phyloP scores from a whole-genome alignment of 2,888 invertebrate species.

The Apodemia zela region DNA sequence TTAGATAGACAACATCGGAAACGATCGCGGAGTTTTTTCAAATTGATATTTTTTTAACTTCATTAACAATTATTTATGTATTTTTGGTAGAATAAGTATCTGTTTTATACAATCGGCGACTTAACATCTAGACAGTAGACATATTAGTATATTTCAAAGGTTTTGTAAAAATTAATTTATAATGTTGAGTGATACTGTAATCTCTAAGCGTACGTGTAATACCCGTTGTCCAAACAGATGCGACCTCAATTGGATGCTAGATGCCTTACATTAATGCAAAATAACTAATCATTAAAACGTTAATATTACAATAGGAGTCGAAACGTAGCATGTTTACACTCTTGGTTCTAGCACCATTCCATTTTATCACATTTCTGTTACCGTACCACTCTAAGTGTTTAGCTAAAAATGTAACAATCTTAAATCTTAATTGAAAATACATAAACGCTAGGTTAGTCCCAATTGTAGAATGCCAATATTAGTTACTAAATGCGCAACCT shows the following conservation, averaged over 20 bases:
- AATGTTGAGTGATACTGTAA: slow-evolving; percentile 80
- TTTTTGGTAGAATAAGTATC: slow-evolving; percentile 64
- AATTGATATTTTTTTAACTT: slow-evolving; percentile 48
- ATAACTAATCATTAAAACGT: slow-evolving; percentile 75
- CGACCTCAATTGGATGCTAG: slow-evolving; percentile 75
- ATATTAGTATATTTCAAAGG: slow-evolving; percentile 73
- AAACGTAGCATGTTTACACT: slow-evolving; percentile 80
- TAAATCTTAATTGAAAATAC: slow-evolving; percentile 78
- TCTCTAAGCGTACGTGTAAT: slow-evolving; percentile 58
- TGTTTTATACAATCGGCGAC: slow-evolving; percentile 64
- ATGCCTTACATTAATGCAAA: slow-evolving; percentile 74
- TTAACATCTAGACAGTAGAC: slow-evolving; percentile 64
- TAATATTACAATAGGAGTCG: slow-evolving; percentile 78
- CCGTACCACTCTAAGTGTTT: slow-evolving; percentile 82
- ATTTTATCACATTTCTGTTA: slow-evolving; percentile 82
- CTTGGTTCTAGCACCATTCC: slow-evolving; percentile 81
- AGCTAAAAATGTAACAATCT: slow-evolving; percentile 81
- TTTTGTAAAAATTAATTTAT: slow-evolving; percentile 65
- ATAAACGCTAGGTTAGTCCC: slow-evolving; percentile 81
- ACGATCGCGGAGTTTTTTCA: slow-evolving; percentile 57
- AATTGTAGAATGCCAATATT: slow-evolving; percentile 81
- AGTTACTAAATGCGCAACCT: slow-evolving; percentile 78
- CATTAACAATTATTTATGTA: slow-evolving; percentile 47
- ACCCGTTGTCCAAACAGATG: slow-evolving; percentile 62
- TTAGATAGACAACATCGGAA: slow-evolving; percentile 51